Percentiles rank a stretch among this genome's conserved stretches.
phyloP scores from a whole-genome alignment of 2,113 vertebrate genomes.

The Cryptoleucopteryx plumbea region DNA sequence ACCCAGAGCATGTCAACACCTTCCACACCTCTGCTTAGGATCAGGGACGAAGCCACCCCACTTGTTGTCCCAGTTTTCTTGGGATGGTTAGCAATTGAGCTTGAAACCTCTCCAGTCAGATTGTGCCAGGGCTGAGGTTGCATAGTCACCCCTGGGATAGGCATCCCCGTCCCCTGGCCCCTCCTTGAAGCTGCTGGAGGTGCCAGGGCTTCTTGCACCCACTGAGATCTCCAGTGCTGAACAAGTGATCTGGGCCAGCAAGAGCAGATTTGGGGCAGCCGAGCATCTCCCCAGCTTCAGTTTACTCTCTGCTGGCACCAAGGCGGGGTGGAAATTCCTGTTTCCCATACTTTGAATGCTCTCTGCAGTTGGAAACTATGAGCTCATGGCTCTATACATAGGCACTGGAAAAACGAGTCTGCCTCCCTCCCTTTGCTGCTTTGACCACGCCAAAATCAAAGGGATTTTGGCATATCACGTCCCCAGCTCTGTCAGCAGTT shows the following conservation, averaged over 20 bases:
- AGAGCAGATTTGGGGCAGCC: not conserved
- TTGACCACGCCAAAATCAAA: not conserved
- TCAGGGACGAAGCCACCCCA: rapidly evolving
- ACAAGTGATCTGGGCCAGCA: not conserved
- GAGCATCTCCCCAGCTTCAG: not conserved
- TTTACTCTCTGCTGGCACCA: not conserved
- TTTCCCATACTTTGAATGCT: not conserved
- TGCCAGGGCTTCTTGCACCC: not conserved
- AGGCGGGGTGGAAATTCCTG: not conserved
- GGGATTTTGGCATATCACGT: not conserved
- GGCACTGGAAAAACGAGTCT: slow-evolving; percentile 1
- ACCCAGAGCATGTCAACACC: not conserved
- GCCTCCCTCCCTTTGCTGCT: not conserved
- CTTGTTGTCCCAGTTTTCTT: not conserved
- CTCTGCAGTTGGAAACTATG: not conserved
- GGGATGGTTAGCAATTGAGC: not conserved
- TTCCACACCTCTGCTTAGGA: not conserved
- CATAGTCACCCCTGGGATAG: not conserved
- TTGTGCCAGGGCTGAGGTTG: not conserved
- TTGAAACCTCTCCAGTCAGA: not conserved
- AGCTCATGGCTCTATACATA: slow-evolving; percentile 14
- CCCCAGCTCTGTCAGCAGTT: not conserved
- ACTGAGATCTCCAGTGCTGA: not conserved
- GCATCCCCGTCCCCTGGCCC: not conserved
- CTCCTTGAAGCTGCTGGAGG: not conserved